These are phyloP conservation scores for Bryconaethiops microstoma DNA, from an alignment of 2,797 vertebrate species.

Conservation along the genomic window DNA sequence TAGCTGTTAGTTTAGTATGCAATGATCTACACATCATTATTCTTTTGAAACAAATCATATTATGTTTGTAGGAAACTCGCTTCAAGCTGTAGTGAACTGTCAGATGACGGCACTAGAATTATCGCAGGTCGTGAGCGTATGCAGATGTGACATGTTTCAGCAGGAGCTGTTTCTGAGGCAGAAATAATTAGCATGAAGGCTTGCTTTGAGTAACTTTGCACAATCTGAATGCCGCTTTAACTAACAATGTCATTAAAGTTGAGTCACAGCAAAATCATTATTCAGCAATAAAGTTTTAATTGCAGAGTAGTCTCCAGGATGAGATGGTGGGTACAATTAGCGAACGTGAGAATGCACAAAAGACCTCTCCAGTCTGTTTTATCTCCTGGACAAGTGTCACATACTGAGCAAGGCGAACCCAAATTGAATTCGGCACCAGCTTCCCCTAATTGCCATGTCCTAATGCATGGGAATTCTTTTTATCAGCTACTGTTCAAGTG, in stretches of 20 bases:
- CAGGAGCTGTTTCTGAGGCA: slow-evolving; percentile 50
- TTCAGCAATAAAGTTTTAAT: slow-evolving; percentile 77
- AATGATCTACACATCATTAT: background rate
- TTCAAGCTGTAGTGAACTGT: background rate
- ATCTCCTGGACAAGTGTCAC: slow-evolving; percentile 60
- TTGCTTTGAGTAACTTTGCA: slow-evolving; percentile 55
- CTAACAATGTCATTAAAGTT: slow-evolving; percentile 68
- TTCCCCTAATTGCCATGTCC: slow-evolving; percentile 42
- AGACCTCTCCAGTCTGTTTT: slow-evolving; percentile 40
- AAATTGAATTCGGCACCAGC: slow-evolving; percentile 49
- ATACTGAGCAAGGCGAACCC: slow-evolving; percentile 43
- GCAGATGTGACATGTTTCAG: slow-evolving; percentile 14
- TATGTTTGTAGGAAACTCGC: background rate
- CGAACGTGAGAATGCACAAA: slow-evolving; percentile 55
- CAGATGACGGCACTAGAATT: background rate
- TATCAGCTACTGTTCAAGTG: slow-evolving; percentile 18
- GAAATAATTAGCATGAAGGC: slow-evolving; percentile 61
- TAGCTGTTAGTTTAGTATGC: too few relatives aligned
- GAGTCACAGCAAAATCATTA: slow-evolving; percentile 67
- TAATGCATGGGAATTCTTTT: slow-evolving; percentile 35
- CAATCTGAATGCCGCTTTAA: slow-evolving; percentile 62
- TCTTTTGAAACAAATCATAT: background rate
- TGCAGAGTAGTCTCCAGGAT: slow-evolving; percentile 62
- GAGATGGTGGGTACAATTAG: slow-evolving; percentile 65
- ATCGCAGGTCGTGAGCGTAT: background rate